Conservation (phyloP, 1,140 invertebrate species). For the Proales similis region DNA sequence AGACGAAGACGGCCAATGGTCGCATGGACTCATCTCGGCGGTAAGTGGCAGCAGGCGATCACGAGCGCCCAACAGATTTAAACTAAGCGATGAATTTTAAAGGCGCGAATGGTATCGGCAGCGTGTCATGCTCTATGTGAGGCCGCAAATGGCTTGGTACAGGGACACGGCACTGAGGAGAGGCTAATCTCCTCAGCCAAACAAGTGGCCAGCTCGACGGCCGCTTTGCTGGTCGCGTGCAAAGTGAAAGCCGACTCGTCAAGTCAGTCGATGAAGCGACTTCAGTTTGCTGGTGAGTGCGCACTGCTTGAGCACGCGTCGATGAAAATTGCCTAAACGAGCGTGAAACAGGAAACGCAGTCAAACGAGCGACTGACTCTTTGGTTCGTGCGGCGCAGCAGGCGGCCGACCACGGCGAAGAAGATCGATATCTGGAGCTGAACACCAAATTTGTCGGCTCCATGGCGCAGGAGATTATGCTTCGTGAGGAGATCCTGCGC, state of each 20-base stretch:
- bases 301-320: background rate
- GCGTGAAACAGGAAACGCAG: conserved; percentile 73
- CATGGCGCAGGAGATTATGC: conserved; percentile 54
- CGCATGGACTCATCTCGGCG: conserved; percentile 90
- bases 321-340: background rate
- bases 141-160: conserved; percentile 89
- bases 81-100: conserved; percentile 6
- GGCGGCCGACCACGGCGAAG: conserved; percentile 80
- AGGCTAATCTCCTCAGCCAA: conserved; percentile 91
- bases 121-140: conserved; percentile 94
- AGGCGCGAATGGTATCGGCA: conserved; percentile 82
- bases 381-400: conserved; percentile 85
- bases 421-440: conserved; percentile 70
- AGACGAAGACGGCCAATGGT: conserved; percentile 92
- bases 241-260: conserved; percentile 95
- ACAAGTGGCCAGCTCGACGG: conserved; percentile 89
- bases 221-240: conserved; percentile 90
- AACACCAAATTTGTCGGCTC: conserved; percentile 84
- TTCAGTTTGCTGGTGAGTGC: conserved; percentile 59
- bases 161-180: conserved; percentile 86
- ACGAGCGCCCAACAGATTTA: background rate
- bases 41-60: conserved; percentile 46
- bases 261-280: conserved; percentile 79
- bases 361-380: conserved; percentile 93
- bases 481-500: conserved; percentile 68